Percentiles rank a stretch among this genome's conserved stretches.
phyloP scores from a whole-genome alignment of 2,113 vertebrate species.

The Nesoenas mayeri region DNA sequence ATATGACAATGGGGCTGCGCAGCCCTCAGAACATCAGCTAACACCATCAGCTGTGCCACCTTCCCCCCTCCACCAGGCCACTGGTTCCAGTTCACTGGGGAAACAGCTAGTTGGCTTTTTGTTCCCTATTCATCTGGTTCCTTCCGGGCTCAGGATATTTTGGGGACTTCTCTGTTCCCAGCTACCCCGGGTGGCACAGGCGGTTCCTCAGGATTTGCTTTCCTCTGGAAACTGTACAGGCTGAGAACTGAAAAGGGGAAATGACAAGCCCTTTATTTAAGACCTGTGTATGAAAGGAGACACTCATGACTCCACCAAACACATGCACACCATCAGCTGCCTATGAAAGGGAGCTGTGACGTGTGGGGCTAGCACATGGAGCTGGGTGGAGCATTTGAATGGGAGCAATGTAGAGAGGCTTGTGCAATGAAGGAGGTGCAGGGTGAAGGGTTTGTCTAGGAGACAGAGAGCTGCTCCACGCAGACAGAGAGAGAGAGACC shows the following conservation, averaged over 20 bases:
- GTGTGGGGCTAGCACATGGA: background rate
- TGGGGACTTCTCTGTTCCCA: background rate
- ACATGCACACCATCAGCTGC: background rate
- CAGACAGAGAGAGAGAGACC: fast-evolving
- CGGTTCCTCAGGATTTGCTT: background rate
- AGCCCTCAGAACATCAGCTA: background rate
- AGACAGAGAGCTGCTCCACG: background rate
- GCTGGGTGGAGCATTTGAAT: background rate
- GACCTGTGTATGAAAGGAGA: background rate
- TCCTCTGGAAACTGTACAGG: background rate
- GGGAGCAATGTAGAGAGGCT: background rate
- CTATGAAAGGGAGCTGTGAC: background rate
- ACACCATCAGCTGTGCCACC: background rate
- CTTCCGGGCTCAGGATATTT: background rate
- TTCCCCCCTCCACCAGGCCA: background rate
- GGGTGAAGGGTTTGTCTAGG: background rate
- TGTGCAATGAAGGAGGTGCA: background rate
- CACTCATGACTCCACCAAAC: background rate
- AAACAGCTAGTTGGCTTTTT: background rate
- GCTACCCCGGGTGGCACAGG: background rate
- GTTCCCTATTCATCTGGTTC: background rate
- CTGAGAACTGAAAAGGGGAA: background rate
- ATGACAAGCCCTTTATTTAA: background rate
- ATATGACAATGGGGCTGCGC: background rate
- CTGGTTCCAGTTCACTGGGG: background rate